phyloP scores from a whole-genome alignment of 2,113 vertebrate species.

The Neoarius graeffei region DNA sequence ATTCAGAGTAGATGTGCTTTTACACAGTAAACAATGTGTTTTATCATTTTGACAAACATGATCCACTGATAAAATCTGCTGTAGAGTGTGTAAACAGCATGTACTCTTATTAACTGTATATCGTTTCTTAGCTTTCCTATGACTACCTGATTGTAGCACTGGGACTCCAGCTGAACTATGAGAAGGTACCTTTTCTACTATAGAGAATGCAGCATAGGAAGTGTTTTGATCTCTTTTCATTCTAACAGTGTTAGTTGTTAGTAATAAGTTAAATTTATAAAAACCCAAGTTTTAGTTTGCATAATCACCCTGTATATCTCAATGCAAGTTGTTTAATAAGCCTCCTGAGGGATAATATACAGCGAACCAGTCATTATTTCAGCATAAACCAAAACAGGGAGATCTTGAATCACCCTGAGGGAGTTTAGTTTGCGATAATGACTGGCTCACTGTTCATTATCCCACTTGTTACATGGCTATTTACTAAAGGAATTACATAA shows the following conservation, averaged over 20 bases:
- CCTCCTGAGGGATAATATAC: too few relatives aligned
- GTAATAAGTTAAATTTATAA: neutral
- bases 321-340: neutral
- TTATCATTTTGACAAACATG: neutral
- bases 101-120: neutral
- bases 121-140: conserved; percentile 83
- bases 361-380: too few relatives aligned
- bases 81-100: neutral
- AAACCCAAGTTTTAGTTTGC: neutral
- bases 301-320: neutral
- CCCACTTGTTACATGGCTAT: too few relatives aligned
- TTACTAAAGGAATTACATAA: too few relatives aligned
- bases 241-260: neutral
- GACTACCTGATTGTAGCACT: conserved; percentile 94
- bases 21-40: neutral
- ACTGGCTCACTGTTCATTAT: too few relatives aligned
- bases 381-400: too few relatives aligned
- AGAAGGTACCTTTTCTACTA: conserved; percentile 77
- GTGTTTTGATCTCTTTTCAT: neutral
- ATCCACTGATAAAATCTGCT: neutral
- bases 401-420: too few relatives aligned
- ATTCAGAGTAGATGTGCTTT: neutral
- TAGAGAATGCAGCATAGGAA: neutral
- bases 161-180: conserved; percentile 88
- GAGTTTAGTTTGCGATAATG: too few relatives aligned